phyloP scores from a whole-genome alignment of 2,113 vertebrate genomes.

The Callaeas wilsoni region DNA sequence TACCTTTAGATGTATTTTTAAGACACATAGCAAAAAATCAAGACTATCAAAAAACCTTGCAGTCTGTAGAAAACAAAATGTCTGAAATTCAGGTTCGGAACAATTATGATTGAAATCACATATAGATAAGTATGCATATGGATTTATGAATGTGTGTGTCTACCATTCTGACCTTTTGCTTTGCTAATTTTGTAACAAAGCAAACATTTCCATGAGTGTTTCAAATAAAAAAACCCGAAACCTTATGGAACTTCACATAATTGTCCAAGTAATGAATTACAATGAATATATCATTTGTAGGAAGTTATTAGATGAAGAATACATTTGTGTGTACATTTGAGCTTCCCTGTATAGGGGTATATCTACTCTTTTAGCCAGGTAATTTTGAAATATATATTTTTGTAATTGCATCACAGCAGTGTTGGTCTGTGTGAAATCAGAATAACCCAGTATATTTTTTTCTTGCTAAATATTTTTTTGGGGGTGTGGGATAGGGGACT shows the following conservation, averaged over 20 bases:
- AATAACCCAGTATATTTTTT: neutral
- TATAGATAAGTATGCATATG: neutral
- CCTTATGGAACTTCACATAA: neutral
- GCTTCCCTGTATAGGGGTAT: neutral
- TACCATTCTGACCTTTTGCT: neutral
- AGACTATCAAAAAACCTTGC: neutral
- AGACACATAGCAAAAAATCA: neutral
- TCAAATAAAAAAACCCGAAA: neutral
- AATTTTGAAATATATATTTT: neutral
- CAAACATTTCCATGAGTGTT: neutral
- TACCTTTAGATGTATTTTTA: neutral
- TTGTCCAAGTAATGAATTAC: neutral
- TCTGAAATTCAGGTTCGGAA: neutral
- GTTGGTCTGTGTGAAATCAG: neutral
- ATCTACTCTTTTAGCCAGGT: neutral
- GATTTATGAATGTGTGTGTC: neutral
- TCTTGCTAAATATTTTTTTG: neutral
- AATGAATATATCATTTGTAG: neutral
- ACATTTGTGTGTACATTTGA: neutral
- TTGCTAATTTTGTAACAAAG: neutral
- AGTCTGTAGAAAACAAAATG: neutral
- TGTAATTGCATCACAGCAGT: neutral
- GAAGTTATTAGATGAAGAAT: neutral
- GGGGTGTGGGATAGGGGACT: fast-evolving
- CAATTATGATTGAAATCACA: neutral